Percentiles rank a stretch among this genome's conserved stretches.
phyloP scores from a whole-genome alignment of 1,140 invertebrate species.

The Formica selysi region DNA sequence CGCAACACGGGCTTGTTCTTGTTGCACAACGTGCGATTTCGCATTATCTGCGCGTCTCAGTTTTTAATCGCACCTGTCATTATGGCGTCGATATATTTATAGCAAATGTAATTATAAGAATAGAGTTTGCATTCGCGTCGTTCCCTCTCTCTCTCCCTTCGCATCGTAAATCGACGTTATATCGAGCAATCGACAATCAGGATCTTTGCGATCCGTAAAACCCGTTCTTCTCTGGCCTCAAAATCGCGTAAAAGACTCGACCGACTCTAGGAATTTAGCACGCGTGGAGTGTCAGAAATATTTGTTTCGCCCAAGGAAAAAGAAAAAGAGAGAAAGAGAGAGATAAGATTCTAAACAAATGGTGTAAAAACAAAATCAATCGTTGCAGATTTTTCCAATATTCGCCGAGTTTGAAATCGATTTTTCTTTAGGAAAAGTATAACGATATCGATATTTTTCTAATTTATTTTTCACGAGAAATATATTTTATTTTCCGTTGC shows the following conservation, averaged over 20 bases:
- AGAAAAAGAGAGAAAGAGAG: background rate
- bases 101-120: background rate
- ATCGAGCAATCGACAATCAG: slow-evolving; percentile 24
- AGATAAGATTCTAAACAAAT: background rate
- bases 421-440: background rate
- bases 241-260: slow-evolving; percentile 61
- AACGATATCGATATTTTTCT: background rate
- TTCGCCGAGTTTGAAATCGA: background rate
- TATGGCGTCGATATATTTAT: background rate
- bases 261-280: slow-evolving; percentile 72
- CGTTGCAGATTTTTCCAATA: background rate
- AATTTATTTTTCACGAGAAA: background rate
- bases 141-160: background rate
- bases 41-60: slow-evolving; percentile 6
- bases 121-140: background rate
- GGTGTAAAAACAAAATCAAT: background rate
- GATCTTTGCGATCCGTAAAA: slow-evolving; percentile 55
- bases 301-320: background rate
- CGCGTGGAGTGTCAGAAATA: slow-evolving; percentile 26
- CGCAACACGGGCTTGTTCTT: slow-evolving; percentile 10
- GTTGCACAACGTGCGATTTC: slow-evolving; percentile 39
- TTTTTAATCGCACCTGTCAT: background rate
- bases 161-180: slow-evolving; percentile 31
- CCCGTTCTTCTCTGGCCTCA: slow-evolving; percentile 73
- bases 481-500: background rate